Base-by-base conservation (phyloP, 2,888 invertebrate genomes). In the Sesamia inferens region DNA sequence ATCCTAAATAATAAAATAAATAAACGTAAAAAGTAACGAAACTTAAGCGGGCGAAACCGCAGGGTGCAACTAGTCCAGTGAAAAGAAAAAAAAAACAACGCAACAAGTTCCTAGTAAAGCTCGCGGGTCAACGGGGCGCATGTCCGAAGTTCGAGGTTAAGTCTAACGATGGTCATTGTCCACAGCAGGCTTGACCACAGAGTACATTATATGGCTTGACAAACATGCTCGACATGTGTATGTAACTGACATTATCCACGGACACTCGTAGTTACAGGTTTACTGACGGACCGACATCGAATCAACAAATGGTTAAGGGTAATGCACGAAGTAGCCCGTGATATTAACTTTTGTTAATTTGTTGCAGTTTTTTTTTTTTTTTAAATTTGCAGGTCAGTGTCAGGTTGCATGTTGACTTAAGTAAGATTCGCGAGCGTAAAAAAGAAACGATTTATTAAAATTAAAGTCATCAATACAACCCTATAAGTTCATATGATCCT, bases 111-210 rank as follows among this genome's bases (percentile, higher is more conserved):
- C 71, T 76, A 85, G 87, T 84, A 86, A 59, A 88, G 62, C 69
- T 67, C 79, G 48, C 78, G 78, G 92, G 93, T 93, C 93, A 93
- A 19, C 83, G 85, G 91, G 89, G 77, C 88, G 84, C 59, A 66
- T 63, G 64, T 68, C 54, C 39, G 57, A 74, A 79, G 76, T 82
- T 78, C 76, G 82, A 77, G 83, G 74, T 69, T 69, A 78, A 76
- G 81, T 79, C 88, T 94, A 93, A 94, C 93, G 92, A 93, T 89
- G 90, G 88, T 85, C 86, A 93, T 93, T 94, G 94, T 94, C 89
- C 91, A 88, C 81, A 71, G 76, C 74, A 68, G 51, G 81, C 74
- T 82, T 85, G 88, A 85, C 85, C n/a, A n/a, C n/a, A n/a, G n/a
- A n/a, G n/a, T n/a, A n/a, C n/a, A n/a, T n/a, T n/a, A n/a, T n/a